Conservation (phyloP, 2,113 vertebrate genomes). For the Solea solea region DNA sequence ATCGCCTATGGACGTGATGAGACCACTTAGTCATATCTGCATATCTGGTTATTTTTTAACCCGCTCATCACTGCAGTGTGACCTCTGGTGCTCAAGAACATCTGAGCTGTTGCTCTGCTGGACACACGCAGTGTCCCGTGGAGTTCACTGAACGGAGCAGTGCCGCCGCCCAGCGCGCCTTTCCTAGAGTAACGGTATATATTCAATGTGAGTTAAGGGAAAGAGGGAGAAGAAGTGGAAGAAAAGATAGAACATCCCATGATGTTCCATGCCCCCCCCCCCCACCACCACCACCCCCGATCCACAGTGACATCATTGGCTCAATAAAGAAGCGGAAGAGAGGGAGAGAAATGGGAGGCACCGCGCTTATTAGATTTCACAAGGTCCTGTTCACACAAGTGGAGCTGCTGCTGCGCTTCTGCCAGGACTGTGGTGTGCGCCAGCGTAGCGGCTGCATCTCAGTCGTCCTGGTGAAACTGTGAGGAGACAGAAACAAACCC, state of each 20-base stretch:
- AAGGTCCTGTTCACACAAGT: slow-evolving; percentile 65
- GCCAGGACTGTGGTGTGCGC: slow-evolving; percentile 39
- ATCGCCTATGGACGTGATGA: no score
- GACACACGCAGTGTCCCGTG: slow-evolving; percentile 17
- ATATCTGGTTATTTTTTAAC: no score
- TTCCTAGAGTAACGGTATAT: background rate
- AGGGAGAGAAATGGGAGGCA: slow-evolving; percentile 67
- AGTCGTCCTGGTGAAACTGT: slow-evolving; percentile 44
- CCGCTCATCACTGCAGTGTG: no score
- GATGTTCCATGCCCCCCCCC: no score
- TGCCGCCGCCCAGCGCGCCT: slow-evolving; percentile 37
- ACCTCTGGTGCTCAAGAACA: background rate
- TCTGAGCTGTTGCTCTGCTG: slow-evolving; percentile 22
- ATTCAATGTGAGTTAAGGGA: slow-evolving; percentile 3
- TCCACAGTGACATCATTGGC: slow-evolving; percentile 77
- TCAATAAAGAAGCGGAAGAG: slow-evolving; percentile 62
- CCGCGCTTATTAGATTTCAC: slow-evolving; percentile 67
- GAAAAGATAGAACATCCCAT: slow-evolving; percentile 29
- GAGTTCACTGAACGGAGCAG: slow-evolving; percentile 41
- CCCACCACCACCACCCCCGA: slow-evolving; percentile 13
- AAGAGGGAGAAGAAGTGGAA: background rate
- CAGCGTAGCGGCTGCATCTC: slow-evolving; percentile 28
- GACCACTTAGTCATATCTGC: no score
- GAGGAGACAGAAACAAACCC: slow-evolving; percentile 6
- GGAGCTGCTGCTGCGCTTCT: slow-evolving; percentile 58